These are phyloP conservation scores for Sphinx pinastri DNA, from an alignment of 2,888 invertebrate species.

Conservation along the genomic window DNA sequence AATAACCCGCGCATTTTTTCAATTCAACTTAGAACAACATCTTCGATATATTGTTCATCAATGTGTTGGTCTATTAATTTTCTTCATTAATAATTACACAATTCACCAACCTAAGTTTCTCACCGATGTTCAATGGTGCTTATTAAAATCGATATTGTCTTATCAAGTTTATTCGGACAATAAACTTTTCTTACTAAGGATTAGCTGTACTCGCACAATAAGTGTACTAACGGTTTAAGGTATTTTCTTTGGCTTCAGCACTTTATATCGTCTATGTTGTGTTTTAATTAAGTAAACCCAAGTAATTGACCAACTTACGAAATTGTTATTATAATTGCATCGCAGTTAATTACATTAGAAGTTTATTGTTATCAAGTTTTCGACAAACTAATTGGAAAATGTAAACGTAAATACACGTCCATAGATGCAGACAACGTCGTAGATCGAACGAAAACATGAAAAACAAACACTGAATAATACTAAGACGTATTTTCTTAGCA, in stretches of 20 bases:
- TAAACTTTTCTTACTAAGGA: conserved; percentile 41
- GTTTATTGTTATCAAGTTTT: not conserved
- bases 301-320: not conserved
- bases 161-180: conserved; percentile 4
- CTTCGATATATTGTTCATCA: too few relatives aligned
- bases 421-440: not conserved
- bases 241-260: conserved; percentile 49
- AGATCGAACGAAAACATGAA: conserved; percentile 41
- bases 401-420: not conserved
- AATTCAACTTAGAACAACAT: too few relatives aligned
- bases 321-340: not conserved
- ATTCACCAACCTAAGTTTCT: not conserved
- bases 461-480: conserved; percentile 48
- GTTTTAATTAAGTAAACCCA: not conserved
- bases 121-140: not conserved
- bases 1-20: too few relatives aligned
- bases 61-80: too few relatives aligned
- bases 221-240: conserved; percentile 28
- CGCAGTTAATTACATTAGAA: not conserved
- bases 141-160: not conserved
- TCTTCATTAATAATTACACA: not conserved
- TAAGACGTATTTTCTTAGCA: conserved; percentile 49
- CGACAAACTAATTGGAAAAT: not conserved
- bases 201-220: conserved; percentile 44
- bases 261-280: not conserved